Evolutionary conservation across 1,140 invertebrate species (phyloP).

Genomic region (Eumeta japonica): DNA sequence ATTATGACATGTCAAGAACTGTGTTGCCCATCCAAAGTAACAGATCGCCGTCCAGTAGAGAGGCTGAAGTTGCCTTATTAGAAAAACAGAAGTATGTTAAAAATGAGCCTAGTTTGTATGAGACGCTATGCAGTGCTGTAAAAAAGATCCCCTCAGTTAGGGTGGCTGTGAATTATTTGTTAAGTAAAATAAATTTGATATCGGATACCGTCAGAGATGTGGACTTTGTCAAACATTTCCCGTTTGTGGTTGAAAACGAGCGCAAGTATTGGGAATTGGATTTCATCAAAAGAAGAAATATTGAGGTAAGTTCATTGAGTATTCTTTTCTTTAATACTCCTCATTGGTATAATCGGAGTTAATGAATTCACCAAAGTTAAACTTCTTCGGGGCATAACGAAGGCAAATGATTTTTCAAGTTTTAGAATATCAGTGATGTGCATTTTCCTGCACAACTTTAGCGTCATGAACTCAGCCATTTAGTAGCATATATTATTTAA

Average conservation of each 20-base stretch:
- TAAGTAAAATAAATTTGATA: conserved; percentile 41
- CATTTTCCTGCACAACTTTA: too few relatives aligned
- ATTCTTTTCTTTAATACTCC: too few relatives aligned
- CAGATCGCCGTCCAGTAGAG: neutral
- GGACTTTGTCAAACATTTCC: conserved; percentile 32
- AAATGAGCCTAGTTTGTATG: too few relatives aligned
- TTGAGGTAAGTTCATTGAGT: conserved; percentile 32
- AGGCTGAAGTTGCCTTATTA: conserved; percentile 3
- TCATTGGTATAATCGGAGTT: too few relatives aligned
- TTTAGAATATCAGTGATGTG: too few relatives aligned
- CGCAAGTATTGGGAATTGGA: conserved; percentile 44
- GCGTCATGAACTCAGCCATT: too few relatives aligned
- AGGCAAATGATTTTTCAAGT: too few relatives aligned
- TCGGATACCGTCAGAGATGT: conserved; percentile 20
- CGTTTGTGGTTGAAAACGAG: conserved; percentile 41
- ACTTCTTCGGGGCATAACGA: too few relatives aligned
- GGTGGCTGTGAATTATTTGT: conserved; percentile 30
- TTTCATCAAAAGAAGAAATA: conserved; percentile 48
- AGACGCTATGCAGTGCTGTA: conserved; percentile 18
- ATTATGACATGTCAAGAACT: neutral
- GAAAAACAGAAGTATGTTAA: neutral
- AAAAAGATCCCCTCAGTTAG: conserved; percentile 22
- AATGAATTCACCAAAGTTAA: conserved; percentile 1
- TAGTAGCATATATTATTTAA: too few relatives aligned
- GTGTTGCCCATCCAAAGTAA: neutral